Percentiles rank a stretch among this genome's conserved stretches.
Conservation (phyloP, 2,797 vertebrate species). For the Gobio occitaniae region DNA sequence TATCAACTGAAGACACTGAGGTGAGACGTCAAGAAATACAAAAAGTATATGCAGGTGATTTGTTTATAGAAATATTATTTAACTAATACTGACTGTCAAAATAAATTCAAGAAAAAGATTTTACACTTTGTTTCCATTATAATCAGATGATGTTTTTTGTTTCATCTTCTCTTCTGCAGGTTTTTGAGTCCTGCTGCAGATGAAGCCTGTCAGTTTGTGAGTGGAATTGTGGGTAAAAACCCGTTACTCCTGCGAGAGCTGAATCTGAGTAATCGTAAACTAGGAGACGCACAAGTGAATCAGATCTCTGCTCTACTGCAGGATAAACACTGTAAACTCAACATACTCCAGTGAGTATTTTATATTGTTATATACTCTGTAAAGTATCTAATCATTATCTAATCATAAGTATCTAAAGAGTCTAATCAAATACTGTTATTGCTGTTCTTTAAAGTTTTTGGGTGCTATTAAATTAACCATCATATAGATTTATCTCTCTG, state of each 20-base stretch:
- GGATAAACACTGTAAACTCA: conserved; percentile 3
- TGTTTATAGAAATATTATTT: not conserved
- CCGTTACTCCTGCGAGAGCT: not conserved
- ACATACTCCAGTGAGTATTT: rapidly evolving
- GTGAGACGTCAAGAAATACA: not conserved
- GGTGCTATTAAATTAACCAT: not conserved
- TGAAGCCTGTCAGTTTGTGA: not conserved
- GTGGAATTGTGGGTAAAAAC: rapidly evolving
- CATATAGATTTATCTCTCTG: not conserved
- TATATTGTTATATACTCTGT: too few relatives aligned
- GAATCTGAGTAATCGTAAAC: rapidly evolving
- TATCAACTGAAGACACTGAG: not conserved
- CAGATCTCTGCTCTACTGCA: not conserved
- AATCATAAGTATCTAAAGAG: too few relatives aligned
- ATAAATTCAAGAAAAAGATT: not conserved
- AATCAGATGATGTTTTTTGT: not conserved
- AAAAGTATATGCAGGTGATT: not conserved
- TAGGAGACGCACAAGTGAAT: not conserved
- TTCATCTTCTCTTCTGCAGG: not conserved
- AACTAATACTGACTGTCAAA: not conserved
- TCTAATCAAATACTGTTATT: not conserved
- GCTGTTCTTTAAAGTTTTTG: not conserved
- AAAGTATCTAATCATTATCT: not conserved
- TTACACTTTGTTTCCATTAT: not conserved
- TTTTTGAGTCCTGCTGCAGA: not conserved